Percentiles rank a stretch among this genome's conserved stretches.
These are phyloP conservation scores for Etia nguti DNA, from an alignment of 2,113 vertebrate species.

Conservation along the genomic window DNA sequence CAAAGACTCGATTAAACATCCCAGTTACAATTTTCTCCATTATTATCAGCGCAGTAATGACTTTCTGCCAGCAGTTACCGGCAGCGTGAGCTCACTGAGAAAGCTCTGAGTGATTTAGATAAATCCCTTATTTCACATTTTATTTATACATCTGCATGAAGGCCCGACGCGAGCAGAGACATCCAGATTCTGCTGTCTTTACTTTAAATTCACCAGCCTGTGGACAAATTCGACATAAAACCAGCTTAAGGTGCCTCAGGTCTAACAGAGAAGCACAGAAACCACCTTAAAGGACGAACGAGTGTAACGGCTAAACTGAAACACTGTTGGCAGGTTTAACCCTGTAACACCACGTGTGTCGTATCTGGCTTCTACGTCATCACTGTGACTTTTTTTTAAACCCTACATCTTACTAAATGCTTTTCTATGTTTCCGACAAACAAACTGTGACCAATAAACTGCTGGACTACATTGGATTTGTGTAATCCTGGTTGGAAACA, in stretches of 20 bases:
- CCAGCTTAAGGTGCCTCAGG: neutral
- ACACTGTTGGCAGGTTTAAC: neutral
- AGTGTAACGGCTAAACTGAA: neutral
- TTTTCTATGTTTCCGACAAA: neutral
- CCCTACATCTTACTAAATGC: neutral
- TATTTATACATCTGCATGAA: neutral
- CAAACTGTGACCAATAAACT: neutral
- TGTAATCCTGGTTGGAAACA: neutral
- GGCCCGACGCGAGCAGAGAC: neutral
- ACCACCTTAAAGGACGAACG: neutral
- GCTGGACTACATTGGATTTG: neutral
- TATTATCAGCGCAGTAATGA: neutral
- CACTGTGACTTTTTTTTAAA: neutral
- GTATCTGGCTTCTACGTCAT: neutral
- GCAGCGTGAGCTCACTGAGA: neutral
- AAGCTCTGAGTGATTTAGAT: neutral
- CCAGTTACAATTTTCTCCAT: neutral
- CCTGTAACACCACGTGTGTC: neutral
- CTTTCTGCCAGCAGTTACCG: neutral
- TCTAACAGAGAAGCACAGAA: neutral
- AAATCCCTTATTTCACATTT: neutral
- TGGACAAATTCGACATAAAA: neutral
- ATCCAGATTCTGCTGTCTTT: neutral
- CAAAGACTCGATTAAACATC: slow-evolving; percentile 1
- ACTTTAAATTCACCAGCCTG: neutral